Evolutionary conservation across 2,888 invertebrate species (phyloP), one percentile per base, ranked within the genome.

Genomic region (Tanytarsus gracilentus): DNA sequence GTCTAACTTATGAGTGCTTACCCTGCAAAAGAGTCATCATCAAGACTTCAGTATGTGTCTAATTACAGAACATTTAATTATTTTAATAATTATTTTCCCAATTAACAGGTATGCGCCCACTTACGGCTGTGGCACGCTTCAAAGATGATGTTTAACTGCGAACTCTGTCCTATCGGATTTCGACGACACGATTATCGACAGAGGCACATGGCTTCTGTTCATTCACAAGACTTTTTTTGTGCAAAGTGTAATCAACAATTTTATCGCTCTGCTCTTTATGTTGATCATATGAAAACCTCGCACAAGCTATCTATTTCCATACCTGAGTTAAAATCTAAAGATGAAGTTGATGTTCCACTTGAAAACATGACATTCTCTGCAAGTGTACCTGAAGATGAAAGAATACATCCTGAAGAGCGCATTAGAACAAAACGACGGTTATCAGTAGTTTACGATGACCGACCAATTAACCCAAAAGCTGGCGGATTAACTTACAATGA

Each of bases 111-210:
- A n/a, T 29, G 48, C 6, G 44, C 44, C n/a, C 58, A 58, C 8
- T 5, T 58, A 26, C 23, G 58, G 18, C 5, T 29, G 8, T 48
- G 30, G 44, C 58, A 58, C 30, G 48, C 58, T 18, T 29, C 18
- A 9, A 14, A 27, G n/a, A 48, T 48, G 44, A 14, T 25, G 1
- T 58, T 16, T 26, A 58, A 58, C n/a, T 58, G 58, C 29, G 58
- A 58, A 29, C 14, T 58, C 6, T 58, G 58, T 44, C 14, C 16
- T 2, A 30, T 14, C 1, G 58, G 58, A 9, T 58, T 58, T 44
- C 44, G 21, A 6, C 6, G 44, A n/a, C 2, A n/a, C 9, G 58
- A 58, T 21, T 48, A 48, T 58, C 27, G 44, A 9, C 11, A 21
- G 21, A 14, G 55, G 1, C 58, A 58, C n/a, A 48, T 58, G 48